These are phyloP conservation scores for Meriones psammophilus DNA, from an alignment of 2,797 vertebrate genomes.

Conservation along the genomic window DNA sequence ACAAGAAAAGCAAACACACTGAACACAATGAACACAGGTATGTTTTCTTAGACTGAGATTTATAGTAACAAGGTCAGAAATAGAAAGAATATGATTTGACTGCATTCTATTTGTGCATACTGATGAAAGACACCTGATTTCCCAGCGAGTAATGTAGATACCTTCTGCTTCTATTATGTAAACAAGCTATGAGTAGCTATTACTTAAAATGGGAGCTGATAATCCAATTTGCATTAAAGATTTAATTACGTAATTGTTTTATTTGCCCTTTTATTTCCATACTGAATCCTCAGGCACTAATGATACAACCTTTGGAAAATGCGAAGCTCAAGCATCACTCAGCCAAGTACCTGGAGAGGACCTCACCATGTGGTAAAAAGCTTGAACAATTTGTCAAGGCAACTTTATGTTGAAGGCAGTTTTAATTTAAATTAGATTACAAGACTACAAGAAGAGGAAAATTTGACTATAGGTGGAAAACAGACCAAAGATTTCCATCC, in stretches of 20 bases:
- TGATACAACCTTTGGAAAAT: not conserved
- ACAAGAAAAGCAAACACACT: not conserved
- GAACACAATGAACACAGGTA: not conserved
- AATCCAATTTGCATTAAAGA: not conserved
- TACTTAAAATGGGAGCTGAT: not conserved
- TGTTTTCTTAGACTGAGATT: conserved; percentile 23
- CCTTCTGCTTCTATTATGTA: not conserved
- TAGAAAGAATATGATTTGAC: not conserved
- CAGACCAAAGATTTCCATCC: not conserved
- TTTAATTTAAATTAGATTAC: conserved; percentile 26
- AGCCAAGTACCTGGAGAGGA: not conserved
- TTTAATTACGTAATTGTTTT: conserved; percentile 38
- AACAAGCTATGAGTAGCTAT: not conserved
- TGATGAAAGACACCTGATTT: not conserved
- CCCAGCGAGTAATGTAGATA: not conserved
- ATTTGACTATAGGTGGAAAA: not conserved
- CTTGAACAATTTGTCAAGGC: not conserved
- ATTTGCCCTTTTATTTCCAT: not conserved
- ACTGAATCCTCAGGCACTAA: not conserved
- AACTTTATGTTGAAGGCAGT: not conserved
- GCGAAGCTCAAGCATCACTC: not conserved
- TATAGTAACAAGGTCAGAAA: conserved; percentile 13
- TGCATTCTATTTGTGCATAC: not conserved
- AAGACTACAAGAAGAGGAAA: not conserved
- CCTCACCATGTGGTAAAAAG: not conserved